These are phyloP conservation scores for Ardeotis arabs DNA, from an alignment of 2,113 vertebrate species.

Conservation along the genomic window DNA sequence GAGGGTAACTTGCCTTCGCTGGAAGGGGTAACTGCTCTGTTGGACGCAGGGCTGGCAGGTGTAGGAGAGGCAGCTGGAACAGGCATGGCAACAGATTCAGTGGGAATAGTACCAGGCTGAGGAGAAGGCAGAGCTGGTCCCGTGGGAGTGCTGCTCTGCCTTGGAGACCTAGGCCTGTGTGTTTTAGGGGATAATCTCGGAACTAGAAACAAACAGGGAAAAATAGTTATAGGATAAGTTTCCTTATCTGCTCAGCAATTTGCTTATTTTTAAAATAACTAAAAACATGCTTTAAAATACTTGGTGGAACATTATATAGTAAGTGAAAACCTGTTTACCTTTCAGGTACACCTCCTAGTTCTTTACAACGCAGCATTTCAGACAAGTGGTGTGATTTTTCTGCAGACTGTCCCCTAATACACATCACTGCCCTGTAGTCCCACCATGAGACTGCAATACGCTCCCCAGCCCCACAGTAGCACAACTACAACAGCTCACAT, in stretches of 20 bases:
- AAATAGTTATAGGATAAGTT: conserved; percentile 8
- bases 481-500: conserved; percentile 51
- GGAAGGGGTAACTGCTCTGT: conserved; percentile 86
- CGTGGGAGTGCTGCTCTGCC: conserved; percentile 85
- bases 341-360: conserved; percentile 17
- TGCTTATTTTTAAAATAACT: conserved; percentile 12
- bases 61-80: conserved; percentile 88
- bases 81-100: conserved; percentile 84
- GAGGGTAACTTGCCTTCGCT: conserved; percentile 92
- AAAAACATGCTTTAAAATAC: conserved; percentile 18
- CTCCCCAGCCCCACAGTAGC: not conserved
- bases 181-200: conserved; percentile 83
- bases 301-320: not conserved
- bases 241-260: not conserved
- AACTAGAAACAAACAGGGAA: conserved; percentile 74
- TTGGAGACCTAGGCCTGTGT: conserved; percentile 95
- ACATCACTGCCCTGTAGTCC: not conserved
- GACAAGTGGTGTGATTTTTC: not conserved
- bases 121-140: conserved; percentile 85
- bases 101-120: conserved; percentile 85
- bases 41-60: conserved; percentile 89
- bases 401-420: not conserved
- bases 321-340: conserved; percentile 40
- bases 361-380: not conserved
- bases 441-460: not conserved